These are phyloP conservation scores for Euschistus heros DNA, from an alignment of 1,140 invertebrate genomes.

Conservation along the genomic window DNA sequence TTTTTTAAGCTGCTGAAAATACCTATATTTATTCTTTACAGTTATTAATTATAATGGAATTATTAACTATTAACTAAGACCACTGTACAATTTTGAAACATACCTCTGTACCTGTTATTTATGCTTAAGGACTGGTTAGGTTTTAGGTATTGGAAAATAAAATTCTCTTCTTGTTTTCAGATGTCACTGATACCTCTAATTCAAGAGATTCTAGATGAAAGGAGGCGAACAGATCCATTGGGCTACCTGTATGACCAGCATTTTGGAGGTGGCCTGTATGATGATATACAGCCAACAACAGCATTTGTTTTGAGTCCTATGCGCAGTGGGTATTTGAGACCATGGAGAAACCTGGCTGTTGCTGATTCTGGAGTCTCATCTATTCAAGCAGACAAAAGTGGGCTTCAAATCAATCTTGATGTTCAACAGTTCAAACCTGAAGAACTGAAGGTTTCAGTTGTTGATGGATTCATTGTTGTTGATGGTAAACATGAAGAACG, in stretches of 20 bases:
- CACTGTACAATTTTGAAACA: no score
- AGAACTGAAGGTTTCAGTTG: constrained; percentile 61
- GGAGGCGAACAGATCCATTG: constrained; percentile 25
- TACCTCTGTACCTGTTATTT: no score
- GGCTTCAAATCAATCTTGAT: constrained; percentile 47
- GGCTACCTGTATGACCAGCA: constrained; percentile 15
- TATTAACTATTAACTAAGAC: no score
- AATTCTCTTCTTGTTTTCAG: constrained; percentile 8
- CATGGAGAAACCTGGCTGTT: constrained; percentile 15
- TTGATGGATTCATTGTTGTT: constrained; percentile 52
- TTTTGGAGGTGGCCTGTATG: constrained; percentile 10
- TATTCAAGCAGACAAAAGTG: constrained; percentile 15
- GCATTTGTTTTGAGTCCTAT: background rate
- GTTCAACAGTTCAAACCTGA: constrained; percentile 69
- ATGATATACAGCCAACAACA: background rate
- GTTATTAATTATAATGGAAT: no score
- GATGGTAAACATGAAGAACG: constrained; percentile 57
- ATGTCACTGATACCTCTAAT: constrained; percentile 21
- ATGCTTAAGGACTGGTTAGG: no score
- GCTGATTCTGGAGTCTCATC: constrained; percentile 15
- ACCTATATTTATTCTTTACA: no score
- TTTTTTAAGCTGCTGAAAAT: no score
- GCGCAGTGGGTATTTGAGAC: constrained; percentile 15
- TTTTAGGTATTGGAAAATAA: no score
- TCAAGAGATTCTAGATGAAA: constrained; percentile 14